Percentiles rank a stretch among this genome's conserved stretches.
Conservation (phyloP, 2,113 vertebrate genomes). For the Phocoena sinus region DNA sequence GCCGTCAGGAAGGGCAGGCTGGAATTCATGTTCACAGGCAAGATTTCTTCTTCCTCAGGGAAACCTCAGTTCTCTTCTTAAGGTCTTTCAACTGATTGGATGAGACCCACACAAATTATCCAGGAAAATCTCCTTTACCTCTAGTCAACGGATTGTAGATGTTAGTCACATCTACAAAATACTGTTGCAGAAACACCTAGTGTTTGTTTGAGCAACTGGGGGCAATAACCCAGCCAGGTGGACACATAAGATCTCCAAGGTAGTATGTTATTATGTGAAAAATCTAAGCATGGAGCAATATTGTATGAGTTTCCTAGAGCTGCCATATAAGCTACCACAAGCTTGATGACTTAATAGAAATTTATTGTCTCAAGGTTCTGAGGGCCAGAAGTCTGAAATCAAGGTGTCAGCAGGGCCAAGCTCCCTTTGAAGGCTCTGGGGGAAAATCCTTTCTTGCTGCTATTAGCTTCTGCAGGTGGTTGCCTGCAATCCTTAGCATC, state of each 20-base stretch:
- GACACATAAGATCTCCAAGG: no score
- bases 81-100: neutral
- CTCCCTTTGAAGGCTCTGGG: neutral
- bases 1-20: neutral
- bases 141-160: neutral
- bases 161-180: neutral
- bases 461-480: neutral
- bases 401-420: neutral
- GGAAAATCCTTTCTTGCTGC: neutral
- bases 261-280: neutral
- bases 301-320: neutral
- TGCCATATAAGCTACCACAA: no score
- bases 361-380: neutral
- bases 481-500: fast-evolving
- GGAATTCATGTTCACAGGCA: neutral
- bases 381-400: neutral
- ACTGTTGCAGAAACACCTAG: neutral
- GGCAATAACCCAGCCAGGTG: neutral
- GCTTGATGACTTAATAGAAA: neutral
- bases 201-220: neutral
- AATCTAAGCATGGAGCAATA: neutral
- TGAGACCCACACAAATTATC: neutral
- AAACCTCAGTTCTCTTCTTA: neutral
- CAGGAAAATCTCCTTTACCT: neutral
- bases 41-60: neutral